Conservation (phyloP, 1,140 invertebrate genomes). For the Brachionus asplanchnoidis region DNA sequence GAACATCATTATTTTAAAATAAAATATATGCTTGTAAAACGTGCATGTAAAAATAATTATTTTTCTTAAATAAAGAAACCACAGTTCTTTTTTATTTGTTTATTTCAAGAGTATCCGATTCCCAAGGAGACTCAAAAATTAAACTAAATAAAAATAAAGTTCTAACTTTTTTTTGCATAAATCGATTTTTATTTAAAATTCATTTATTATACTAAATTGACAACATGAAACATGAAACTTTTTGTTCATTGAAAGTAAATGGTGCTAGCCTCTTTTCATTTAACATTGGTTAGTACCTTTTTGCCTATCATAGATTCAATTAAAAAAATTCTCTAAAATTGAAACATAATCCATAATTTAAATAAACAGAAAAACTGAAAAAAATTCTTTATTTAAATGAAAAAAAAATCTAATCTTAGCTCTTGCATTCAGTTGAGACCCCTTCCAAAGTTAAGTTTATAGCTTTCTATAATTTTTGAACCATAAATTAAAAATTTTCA, state of each 20-base stretch:
- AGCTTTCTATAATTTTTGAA: background rate
- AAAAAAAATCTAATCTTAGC: background rate
- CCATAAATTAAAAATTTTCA: background rate
- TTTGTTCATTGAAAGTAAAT: background rate
- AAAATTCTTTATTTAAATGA: background rate
- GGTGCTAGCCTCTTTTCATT: background rate
- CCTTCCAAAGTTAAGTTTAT: background rate
- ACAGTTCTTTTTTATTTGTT: background rate
- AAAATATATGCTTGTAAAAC: background rate
- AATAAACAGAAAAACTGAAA: background rate
- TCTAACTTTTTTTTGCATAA: background rate
- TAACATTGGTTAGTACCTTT: background rate
- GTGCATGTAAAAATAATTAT: background rate
- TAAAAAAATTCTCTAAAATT: background rate
- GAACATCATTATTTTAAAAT: background rate
- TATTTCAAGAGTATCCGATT: background rate
- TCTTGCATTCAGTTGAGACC: background rate
- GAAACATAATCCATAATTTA: background rate
- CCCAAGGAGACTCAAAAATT: background rate
- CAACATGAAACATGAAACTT: background rate
- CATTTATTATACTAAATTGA: no score
- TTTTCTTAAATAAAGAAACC: background rate
- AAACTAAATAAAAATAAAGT: background rate
- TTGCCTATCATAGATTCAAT: background rate
- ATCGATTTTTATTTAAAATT: background rate